Conservation (phyloP, 1,140 invertebrate species). For the Anagrus nilaparvatae region DNA sequence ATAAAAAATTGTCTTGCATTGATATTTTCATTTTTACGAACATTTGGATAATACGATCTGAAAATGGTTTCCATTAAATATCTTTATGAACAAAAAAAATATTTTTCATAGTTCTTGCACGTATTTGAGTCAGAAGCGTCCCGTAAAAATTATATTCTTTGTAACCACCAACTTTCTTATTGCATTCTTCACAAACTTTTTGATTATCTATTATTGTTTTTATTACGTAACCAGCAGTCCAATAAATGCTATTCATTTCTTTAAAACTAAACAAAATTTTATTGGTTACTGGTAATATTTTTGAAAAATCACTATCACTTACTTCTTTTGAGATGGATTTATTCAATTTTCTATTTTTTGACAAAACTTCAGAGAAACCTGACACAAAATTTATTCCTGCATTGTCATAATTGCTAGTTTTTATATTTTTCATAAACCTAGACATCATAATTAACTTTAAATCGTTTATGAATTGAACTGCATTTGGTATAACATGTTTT, state of each 20-base stretch:
- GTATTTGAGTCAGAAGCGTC: background rate
- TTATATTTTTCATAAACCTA: background rate
- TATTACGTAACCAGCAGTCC: background rate
- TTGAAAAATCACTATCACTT: background rate
- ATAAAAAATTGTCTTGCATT: background rate
- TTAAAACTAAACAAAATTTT: background rate
- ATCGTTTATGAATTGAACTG: background rate
- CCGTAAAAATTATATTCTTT: background rate
- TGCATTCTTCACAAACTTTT: background rate
- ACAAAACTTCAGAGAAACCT: background rate
- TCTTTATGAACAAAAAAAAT: background rate
- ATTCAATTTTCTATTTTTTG: background rate
- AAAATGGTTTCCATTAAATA: background rate
- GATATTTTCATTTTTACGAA: no score
- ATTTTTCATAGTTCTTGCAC: background rate
- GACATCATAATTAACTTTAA: background rate
- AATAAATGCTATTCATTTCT: background rate
- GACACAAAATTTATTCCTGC: background rate
- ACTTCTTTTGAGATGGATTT: background rate
- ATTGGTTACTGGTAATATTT: background rate
- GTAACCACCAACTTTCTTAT: no score
- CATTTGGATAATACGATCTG: background rate
- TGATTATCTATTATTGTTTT: background rate
- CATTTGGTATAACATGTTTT: background rate
- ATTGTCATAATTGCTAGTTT: background rate